Base-by-base conservation (phyloP, 1,140 invertebrate species). In the Zeugodacus cucurbitae region DNA sequence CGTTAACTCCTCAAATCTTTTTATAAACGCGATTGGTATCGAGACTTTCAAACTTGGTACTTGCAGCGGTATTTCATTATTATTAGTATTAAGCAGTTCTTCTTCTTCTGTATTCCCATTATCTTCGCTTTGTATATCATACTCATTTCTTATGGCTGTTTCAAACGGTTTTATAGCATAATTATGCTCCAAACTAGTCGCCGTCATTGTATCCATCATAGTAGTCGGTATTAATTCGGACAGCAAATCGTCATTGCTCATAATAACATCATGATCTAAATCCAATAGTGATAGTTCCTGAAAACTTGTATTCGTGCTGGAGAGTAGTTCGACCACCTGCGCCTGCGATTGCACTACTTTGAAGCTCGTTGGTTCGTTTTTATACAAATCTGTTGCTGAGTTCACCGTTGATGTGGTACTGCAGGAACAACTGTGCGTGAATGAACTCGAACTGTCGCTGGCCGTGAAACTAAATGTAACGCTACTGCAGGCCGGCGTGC, bases 201-300 rank as follows among this genome's bases (percentile, higher is more conserved):
- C 62, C n/a, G 62, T 11, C 26, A 67, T 67, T 29, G n/a, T 67
- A 67, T 67, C 62, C 34, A 74, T 74, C 20, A 37, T 41, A 32
- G 20, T n/a, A 8, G 67, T 74, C 20, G 67, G 67, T 34, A 74
- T 74, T 17, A 74, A 37, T 41, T 74, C 67, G 34, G 67, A 74
- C 4, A 74, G 67, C 34, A 74, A 74, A 20, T 74, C 67, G 34
- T 74, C 67, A 74, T 74, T 37, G 22, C 22, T 41, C 20, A 74
- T 74, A 74, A 74, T 74, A 74, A 74, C 67, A 41, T 74, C 67
- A 22, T 74, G 67, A n/a, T 74, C 67, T n/a, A 74, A 74, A 74
- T 74, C 67, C 41, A 74, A 74, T 7, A 74, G 34, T 3, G 67
- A 41, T 20, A 74, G 8, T 1, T 37, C 67, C 17, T 74, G 67